Percentiles rank a stretch among this genome's conserved stretches.
Conservation (phyloP, 2,888 invertebrate genomes). For the Caenorhabditis drosophilae region DNA sequence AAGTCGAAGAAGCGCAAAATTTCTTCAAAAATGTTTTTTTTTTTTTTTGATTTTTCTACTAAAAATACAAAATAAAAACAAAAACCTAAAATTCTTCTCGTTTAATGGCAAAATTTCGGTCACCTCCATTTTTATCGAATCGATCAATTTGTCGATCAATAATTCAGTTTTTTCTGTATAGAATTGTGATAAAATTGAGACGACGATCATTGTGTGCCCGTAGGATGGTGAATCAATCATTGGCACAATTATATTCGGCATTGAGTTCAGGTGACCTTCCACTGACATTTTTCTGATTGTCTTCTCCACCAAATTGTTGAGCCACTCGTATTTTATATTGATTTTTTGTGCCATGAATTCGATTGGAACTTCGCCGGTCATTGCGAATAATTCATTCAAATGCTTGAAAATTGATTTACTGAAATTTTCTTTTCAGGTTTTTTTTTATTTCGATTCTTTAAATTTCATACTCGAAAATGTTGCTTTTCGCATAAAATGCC, state of each 20-base stretch:
- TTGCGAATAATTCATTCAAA: background rate
- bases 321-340: background rate
- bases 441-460: too few species aligned
- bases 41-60: too few species aligned
- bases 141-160: background rate
- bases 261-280: background rate
- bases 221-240: conserved; percentile 3
- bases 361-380: background rate
- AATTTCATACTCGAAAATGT: background rate
- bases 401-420: too few species aligned
- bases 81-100: too few species aligned
- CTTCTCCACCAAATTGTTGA: background rate
- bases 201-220: background rate
- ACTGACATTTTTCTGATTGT: background rate
- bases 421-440: too few species aligned
- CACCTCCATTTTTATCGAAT: background rate
- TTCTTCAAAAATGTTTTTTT: conserved; percentile 1
- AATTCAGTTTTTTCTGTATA: background rate
- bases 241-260: background rate
- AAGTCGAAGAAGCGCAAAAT: background rate
- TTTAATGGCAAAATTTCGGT: background rate
- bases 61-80: too few species aligned
- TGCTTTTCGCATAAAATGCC: conserved; percentile 1
- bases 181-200: background rate
- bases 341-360: background rate